phyloP scores from a whole-genome alignment of 2,797 vertebrate genomes.

The Podargus strigoides region DNA sequence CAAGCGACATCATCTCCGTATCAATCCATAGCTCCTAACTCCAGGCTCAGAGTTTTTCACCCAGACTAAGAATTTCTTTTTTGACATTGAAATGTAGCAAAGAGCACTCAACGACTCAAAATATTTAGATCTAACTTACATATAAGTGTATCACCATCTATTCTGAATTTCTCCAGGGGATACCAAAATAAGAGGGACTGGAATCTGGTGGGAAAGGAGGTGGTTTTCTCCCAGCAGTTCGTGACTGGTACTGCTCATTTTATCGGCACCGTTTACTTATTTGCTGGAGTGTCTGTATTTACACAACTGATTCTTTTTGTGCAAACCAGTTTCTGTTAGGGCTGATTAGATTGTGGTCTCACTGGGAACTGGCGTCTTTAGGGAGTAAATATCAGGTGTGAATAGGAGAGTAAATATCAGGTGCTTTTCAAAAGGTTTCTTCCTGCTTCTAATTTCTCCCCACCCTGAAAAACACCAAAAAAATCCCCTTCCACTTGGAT shows the following conservation, averaged over 20 bases:
- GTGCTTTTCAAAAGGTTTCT: not conserved
- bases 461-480: not conserved
- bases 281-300: not conserved
- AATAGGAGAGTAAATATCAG: not conserved
- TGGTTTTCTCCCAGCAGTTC: not conserved
- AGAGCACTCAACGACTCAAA: not conserved
- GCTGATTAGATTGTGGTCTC: not conserved
- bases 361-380: not conserved
- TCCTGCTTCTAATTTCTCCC: not conserved
- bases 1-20: not conserved
- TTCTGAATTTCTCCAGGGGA: not conserved
- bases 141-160: not conserved
- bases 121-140: not conserved
- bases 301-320: not conserved
- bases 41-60: not conserved
- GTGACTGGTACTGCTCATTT: not conserved
- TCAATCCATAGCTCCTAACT: not conserved
- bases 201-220: not conserved
- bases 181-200: not conserved
- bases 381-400: not conserved
- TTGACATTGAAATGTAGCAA: not conserved
- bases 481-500: fast-evolving
- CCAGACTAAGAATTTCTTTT: not conserved
- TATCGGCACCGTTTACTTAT: fast-evolving
- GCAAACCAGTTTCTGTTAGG: not conserved